phyloP scores from a whole-genome alignment of 2,797 vertebrate species.

The Pyrocephalus nanus region DNA sequence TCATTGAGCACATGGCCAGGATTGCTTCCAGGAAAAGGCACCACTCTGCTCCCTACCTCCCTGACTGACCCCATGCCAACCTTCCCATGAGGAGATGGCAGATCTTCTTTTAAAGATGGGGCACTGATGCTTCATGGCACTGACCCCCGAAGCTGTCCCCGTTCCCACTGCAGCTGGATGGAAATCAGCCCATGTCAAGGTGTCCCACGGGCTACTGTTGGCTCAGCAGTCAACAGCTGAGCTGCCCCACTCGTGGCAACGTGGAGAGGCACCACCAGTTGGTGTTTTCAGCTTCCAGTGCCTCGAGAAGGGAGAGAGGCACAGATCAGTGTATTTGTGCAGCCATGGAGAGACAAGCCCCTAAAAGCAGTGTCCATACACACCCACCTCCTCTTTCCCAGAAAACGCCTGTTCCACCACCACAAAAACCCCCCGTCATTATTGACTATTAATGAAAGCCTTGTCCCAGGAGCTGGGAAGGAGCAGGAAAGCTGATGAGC shows the following conservation, averaged over 20 bases:
- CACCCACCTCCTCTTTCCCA: constrained; percentile 32
- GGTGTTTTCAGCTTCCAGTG: background rate
- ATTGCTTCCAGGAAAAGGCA: background rate
- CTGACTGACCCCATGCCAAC: background rate
- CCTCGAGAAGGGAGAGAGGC: background rate
- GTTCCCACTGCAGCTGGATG: background rate
- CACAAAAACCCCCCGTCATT: background rate
- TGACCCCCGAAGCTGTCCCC: background rate
- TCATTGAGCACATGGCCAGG: background rate
- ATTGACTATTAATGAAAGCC: constrained; percentile 7
- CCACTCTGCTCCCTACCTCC: background rate
- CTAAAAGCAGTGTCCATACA: background rate
- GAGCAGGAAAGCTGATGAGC: background rate
- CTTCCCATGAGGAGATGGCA: background rate
- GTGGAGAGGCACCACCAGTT: background rate
- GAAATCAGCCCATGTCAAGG: background rate
- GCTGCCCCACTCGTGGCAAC: fast-evolving
- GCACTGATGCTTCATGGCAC: background rate
- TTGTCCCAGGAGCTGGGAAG: constrained; percentile 18
- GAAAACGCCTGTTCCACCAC: background rate
- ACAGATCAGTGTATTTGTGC: background rate
- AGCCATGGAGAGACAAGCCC: background rate
- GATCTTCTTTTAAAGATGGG: background rate
- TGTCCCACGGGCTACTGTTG: background rate
- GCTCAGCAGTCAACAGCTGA: background rate